Percentiles rank a stretch among this genome's conserved stretches.
These are phyloP conservation scores for Aelia acuminata DNA, from an alignment of 2,888 invertebrate genomes.

Conservation along the genomic window DNA sequence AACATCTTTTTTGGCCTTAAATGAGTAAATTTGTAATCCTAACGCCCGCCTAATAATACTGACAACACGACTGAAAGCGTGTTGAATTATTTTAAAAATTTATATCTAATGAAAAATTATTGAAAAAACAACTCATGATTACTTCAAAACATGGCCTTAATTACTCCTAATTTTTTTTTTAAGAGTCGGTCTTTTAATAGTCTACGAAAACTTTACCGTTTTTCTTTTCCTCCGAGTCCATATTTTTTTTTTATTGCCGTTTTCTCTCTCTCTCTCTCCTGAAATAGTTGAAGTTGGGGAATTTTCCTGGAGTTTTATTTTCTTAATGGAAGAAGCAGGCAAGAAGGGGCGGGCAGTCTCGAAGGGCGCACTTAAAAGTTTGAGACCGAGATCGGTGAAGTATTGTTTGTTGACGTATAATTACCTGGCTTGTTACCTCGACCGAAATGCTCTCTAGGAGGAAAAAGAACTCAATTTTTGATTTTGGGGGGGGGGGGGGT, in stretches of 20 bases:
- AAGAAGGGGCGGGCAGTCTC: no score
- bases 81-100: background rate
- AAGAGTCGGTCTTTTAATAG: background rate
- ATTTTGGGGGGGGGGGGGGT: background rate
- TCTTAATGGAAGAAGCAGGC: background rate
- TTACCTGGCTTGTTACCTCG: background rate
- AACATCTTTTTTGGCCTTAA: no score
- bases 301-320: conserved; percentile 4
- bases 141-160: background rate
- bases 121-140: background rate
- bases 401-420: conserved; percentile 25
- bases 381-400: background rate
- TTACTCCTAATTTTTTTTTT: background rate
- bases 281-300: background rate
- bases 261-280: background rate
- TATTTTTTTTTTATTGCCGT: background rate
- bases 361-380: conserved; percentile 24
- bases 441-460: background rate
- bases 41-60: no score
- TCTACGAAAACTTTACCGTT: background rate
- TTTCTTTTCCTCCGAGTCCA: background rate
- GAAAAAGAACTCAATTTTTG: background rate
- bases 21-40: no score
- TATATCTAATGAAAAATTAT: background rate
- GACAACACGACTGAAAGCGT: background rate